Evolutionary conservation across 2,797 vertebrate species (phyloP).

Genomic region (Tapera naevia): DNA sequence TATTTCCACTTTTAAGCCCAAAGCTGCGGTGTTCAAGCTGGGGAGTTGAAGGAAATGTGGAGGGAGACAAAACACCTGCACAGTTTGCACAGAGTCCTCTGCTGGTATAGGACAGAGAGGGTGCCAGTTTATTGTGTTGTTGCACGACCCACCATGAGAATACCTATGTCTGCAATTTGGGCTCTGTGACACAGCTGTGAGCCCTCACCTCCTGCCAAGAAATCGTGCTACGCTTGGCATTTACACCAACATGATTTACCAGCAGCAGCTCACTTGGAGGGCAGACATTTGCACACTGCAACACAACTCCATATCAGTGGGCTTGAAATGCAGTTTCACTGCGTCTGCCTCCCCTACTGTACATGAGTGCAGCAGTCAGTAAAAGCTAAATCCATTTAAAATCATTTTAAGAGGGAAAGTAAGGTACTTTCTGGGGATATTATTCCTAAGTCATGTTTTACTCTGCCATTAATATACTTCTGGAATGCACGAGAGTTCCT

Average conservation of each 20-base stretch:
- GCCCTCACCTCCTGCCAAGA: background rate
- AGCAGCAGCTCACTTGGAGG: background rate
- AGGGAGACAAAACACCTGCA: background rate
- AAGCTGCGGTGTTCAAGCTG: background rate
- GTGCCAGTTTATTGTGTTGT: background rate
- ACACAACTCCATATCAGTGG: accelerated
- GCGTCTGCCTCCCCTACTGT: background rate
- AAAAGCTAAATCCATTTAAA: slow-evolving; percentile 5
- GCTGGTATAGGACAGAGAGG: background rate
- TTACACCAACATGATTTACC: accelerated
- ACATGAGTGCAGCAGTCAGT: accelerated
- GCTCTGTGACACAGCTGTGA: background rate
- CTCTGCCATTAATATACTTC: slow-evolving; percentile 66
- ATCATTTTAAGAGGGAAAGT: slow-evolving; percentile 1
- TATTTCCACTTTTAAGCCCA: background rate
- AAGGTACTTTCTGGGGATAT: slow-evolving; percentile 36
- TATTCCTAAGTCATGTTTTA: slow-evolving; percentile 47
- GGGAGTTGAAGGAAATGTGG: background rate
- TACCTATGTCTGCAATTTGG: accelerated
- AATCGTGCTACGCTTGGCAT: accelerated
- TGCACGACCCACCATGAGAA: background rate
- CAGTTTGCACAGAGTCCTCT: background rate
- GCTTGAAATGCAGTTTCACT: background rate
- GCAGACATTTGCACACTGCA: accelerated
- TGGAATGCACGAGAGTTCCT: slow-evolving; percentile 61